Percentiles rank a stretch among this genome's conserved stretches.
Conservation (phyloP, 2,113 vertebrate species). For the Neolamprologus brichardi region DNA sequence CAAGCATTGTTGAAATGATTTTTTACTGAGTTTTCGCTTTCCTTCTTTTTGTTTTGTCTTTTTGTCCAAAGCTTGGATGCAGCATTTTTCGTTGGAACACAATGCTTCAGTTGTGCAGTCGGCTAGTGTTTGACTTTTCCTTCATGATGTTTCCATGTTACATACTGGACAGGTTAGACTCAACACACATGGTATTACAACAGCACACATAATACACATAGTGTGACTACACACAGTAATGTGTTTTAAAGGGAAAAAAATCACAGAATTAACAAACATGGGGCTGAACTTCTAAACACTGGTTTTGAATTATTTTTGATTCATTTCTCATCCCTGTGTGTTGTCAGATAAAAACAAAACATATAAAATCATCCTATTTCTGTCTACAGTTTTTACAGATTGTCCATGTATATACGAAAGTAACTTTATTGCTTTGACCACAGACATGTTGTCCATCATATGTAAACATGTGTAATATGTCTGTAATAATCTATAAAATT, state of each 20-base stretch:
- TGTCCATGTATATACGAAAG: neutral
- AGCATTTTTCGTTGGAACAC: neutral
- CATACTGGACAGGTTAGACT: neutral
- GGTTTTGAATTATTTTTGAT: neutral
- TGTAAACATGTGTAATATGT: neutral
- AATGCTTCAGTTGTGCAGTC: neutral
- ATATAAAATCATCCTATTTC: neutral
- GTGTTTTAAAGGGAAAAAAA: rapidly evolving
- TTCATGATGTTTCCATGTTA: neutral
- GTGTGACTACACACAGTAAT: neutral
- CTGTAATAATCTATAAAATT: neutral
- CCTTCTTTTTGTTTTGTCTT: neutral
- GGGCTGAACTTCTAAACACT: neutral
- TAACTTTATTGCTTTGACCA: neutral
- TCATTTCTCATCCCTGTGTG: neutral
- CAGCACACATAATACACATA: neutral
- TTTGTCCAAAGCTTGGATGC: neutral
- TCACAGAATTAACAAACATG: neutral
- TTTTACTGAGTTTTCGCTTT: neutral
- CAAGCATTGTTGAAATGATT: neutral
- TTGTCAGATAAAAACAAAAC: neutral
- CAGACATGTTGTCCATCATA: neutral
- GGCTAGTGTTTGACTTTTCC: neutral
- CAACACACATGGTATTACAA: neutral
- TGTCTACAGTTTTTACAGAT: neutral